Evolutionary conservation across 2,888 invertebrate genomes (phyloP).

Genomic region (Drosophila paucipuncta): DNA sequence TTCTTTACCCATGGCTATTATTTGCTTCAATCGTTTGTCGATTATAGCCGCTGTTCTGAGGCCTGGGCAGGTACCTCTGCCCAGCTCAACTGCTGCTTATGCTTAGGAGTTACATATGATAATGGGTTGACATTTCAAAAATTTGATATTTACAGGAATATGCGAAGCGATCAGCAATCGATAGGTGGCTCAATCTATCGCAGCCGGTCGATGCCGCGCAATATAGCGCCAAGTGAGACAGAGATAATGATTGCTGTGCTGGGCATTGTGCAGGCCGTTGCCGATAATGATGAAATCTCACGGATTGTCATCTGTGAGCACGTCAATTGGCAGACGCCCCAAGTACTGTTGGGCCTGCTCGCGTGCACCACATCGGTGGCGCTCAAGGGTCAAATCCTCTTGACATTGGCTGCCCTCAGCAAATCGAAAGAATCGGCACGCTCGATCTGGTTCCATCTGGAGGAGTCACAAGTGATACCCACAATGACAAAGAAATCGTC

Average conservation of each 20-base stretch:
- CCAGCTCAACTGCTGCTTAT: too few species aligned
- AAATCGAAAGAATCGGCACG: conserved; percentile 91
- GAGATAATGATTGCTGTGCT: conserved; percentile 94
- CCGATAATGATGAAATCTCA: conserved; percentile 92
- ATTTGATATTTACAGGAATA: conserved; percentile 86
- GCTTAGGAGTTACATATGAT: neutral
- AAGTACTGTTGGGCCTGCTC: conserved; percentile 88
- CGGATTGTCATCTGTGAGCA: conserved; percentile 94
- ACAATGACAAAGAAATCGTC: conserved; percentile 88
- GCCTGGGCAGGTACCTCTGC: too few species aligned
- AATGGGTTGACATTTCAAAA: neutral
- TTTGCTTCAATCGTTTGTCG: too few species aligned
- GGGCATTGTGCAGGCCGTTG: conserved; percentile 91
- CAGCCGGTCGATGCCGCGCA: conserved; percentile 86
- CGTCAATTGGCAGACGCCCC: conserved; percentile 94
- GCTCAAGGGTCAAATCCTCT: conserved; percentile 93
- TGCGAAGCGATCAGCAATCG: conserved; percentile 88
- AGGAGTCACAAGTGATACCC: conserved; percentile 92
- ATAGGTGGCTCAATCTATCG: conserved; percentile 88
- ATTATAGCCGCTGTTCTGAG: too few species aligned
- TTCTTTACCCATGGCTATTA: too few species aligned
- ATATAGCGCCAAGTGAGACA: conserved; percentile 92
- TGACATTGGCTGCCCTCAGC: conserved; percentile 92
- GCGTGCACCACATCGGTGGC: conserved; percentile 94
- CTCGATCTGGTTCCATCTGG: conserved; percentile 94